phyloP scores from a whole-genome alignment of 2,888 invertebrate species.

The Steinernema scapterisci region DNA sequence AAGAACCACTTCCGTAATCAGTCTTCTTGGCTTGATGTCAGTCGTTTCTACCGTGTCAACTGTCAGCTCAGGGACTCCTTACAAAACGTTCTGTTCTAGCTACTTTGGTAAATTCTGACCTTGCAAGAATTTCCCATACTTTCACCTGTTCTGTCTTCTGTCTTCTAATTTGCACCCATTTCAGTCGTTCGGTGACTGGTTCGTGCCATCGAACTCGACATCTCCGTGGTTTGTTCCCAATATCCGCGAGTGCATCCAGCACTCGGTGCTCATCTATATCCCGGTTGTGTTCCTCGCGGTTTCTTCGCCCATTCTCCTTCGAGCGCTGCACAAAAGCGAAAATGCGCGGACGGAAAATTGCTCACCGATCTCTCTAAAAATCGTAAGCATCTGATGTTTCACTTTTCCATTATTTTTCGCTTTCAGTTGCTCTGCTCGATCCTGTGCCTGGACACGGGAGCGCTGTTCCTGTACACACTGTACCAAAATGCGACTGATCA shows the following conservation, averaged over 20 bases:
- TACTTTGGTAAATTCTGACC: no score
- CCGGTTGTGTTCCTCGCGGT: slow-evolving; percentile 58
- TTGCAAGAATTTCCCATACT: no score
- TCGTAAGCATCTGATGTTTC: slow-evolving; percentile 46
- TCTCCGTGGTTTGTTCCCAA: slow-evolving; percentile 40
- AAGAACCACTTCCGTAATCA: no score
- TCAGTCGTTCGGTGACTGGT: slow-evolving; percentile 2
- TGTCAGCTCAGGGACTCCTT: background rate
- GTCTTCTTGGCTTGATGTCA: no score
- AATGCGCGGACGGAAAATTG: slow-evolving; percentile 48
- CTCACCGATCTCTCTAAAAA: slow-evolving; percentile 58
- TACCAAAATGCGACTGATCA: background rate
- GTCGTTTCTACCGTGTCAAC: background rate
- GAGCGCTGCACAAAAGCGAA: slow-evolving; percentile 55
- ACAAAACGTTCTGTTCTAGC: no score
- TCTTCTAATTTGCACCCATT: no score
- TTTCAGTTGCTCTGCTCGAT: slow-evolving; percentile 34
- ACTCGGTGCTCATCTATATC: slow-evolving; percentile 56
- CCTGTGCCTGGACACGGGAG: background rate
- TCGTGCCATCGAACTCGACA: slow-evolving; percentile 36
- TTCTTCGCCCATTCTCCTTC: slow-evolving; percentile 54
- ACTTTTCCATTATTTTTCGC: background rate
- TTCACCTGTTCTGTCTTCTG: no score
- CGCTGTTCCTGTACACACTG: slow-evolving; percentile 1
- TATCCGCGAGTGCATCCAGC: slow-evolving; percentile 57